Evolutionary conservation across 2,113 vertebrate species (phyloP).

Genomic region (Calidris pugnax): DNA sequence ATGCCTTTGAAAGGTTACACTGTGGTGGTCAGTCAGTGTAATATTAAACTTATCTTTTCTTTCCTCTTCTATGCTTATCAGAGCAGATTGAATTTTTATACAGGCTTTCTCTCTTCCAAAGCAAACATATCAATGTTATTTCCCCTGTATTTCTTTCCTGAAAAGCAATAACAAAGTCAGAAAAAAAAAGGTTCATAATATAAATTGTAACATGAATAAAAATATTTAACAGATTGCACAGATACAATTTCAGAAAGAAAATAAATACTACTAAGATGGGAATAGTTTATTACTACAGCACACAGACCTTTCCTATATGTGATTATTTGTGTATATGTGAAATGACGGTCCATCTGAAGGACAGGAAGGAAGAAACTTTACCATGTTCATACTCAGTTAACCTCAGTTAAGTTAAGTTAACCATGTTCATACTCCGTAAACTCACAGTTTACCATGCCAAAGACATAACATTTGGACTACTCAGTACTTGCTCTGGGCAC

Average conservation of each 20-base stretch:
- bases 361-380: neutral
- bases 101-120: neutral
- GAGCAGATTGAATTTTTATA: neutral
- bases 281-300: neutral
- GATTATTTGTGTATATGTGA: neutral
- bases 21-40: neutral
- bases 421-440: neutral
- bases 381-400: neutral
- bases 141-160: neutral
- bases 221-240: neutral
- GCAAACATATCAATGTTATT: neutral
- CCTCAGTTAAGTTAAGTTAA: too few relatives aligned
- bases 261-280: neutral
- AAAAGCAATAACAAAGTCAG: neutral
- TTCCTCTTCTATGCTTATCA: neutral
- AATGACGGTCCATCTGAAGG: neutral
- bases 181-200: neutral
- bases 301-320: neutral
- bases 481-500: neutral
- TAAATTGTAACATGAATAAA: neutral
- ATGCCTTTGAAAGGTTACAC: neutral
- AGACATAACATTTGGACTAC: neutral
- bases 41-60: neutral
- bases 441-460: neutral
- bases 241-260: neutral